A percentile compares a stretch with the other conserved stretches of the same genome.
Conservation (phyloP, 1,140 invertebrate genomes). For the Sipha flava region DNA sequence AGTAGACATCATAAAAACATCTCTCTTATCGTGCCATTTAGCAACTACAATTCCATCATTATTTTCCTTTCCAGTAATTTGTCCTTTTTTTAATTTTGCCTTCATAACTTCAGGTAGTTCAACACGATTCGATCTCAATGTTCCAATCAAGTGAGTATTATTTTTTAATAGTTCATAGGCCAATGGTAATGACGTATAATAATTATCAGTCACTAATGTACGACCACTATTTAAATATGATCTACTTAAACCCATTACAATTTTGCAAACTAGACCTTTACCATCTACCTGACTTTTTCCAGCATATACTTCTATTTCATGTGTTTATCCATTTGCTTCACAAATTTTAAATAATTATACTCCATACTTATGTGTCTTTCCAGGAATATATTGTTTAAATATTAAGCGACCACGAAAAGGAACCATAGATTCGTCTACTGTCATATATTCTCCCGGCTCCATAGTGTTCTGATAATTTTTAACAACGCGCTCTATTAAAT, state of each 20-base stretch:
- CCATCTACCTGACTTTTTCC: slow-evolving; percentile 31
- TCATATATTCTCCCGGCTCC: background rate
- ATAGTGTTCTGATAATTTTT: too few relatives aligned
- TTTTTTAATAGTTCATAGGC: slow-evolving; percentile 40
- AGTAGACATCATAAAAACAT: slow-evolving; percentile 41
- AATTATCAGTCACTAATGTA: slow-evolving; percentile 45
- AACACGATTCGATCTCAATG: slow-evolving; percentile 35
- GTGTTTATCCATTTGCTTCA: background rate
- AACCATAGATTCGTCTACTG: background rate
- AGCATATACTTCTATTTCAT: background rate
- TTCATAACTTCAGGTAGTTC: slow-evolving; percentile 40
- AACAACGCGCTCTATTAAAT: background rate
- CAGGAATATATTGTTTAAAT: background rate
- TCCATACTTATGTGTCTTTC: background rate
- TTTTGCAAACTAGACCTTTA: slow-evolving; percentile 35
- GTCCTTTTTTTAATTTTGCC: slow-evolving; percentile 41
- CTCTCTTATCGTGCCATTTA: slow-evolving; percentile 44
- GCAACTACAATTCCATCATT: slow-evolving; percentile 39
- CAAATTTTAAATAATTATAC: background rate
- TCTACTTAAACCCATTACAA: slow-evolving; percentile 35
- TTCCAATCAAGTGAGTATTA: slow-evolving; percentile 42
- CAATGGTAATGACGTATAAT: slow-evolving; percentile 42
- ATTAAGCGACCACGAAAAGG: background rate
- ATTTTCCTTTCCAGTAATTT: slow-evolving; percentile 41
- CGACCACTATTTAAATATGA: slow-evolving; percentile 42